Evolutionary conservation across 2,888 invertebrate species (phyloP), one percentile per base, ranked within the genome.

Genomic region (Zaprionus lineosus): DNA sequence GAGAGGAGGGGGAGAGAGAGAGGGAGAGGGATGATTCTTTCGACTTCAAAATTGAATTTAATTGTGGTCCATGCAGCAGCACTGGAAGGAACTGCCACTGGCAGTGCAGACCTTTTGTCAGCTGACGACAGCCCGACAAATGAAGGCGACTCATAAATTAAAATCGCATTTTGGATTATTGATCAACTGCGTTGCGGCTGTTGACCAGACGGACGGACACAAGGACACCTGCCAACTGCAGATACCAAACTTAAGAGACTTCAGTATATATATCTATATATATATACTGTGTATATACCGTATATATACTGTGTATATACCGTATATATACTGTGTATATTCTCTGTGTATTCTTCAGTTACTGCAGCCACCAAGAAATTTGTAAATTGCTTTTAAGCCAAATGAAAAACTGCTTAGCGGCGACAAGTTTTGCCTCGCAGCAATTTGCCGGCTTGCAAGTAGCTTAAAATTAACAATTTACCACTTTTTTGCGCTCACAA

Each of bases 391-490:
- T 69, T 69, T 67, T 58, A 21, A 63, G 48, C 21, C 46, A 52
- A 63, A 58, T 46, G 44, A 43, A 39, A 53, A 59, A 57, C 24
- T 34, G 41, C 50, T 62, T 44, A 50, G 46, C 57, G 29, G 46
- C 52, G 51, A 34, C 64, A 68, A 56, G 39, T 63, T 66, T 50
- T 43, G 53, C 50, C 58, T 59, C 43, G 39, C 50, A 46, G 61
- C 65, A 65, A 63, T 58, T 58, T 53, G 44, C 36, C 12, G 14
- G 37, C 47, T 53, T 34, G 31, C 67, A 59, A 65, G 62, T 72
- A 60, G 74, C 72, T 83, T 74, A 74, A 81, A 84, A 81, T 83
- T 74, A 81, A 74, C 69, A 76, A 84, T 81, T 83, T 81, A 74
- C 73, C 78, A 78, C 71, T 74, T 74, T 70, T 71, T 65, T 61